phyloP scores from a whole-genome alignment of 2,888 invertebrate species.

The Metellina segmentata region DNA sequence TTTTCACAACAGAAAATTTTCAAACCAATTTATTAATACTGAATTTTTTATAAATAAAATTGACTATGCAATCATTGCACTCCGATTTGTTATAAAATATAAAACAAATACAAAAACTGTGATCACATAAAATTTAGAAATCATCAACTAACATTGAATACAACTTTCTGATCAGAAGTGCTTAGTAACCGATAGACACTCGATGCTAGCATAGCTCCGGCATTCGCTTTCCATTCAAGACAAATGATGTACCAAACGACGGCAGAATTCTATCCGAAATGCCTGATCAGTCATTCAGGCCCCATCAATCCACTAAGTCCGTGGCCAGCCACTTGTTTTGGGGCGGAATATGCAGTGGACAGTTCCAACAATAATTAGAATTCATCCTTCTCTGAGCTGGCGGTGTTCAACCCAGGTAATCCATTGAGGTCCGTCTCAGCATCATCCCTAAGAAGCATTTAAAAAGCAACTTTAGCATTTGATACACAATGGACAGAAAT shows the following conservation, averaged over 20 bases:
- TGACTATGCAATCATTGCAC: slow-evolving; percentile 1
- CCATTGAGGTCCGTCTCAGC: slow-evolving; percentile 75
- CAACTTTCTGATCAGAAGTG: slow-evolving; percentile 2
- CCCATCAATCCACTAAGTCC: slow-evolving; percentile 53
- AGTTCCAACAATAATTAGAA: slow-evolving; percentile 9
- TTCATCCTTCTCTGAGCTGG: slow-evolving; percentile 61
- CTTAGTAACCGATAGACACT: slow-evolving; percentile 30
- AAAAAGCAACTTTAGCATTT: not conserved
- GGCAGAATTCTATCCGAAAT: slow-evolving; percentile 42
- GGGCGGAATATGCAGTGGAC: slow-evolving; percentile 47
- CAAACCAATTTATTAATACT: slow-evolving; percentile 36
- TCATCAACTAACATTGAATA: slow-evolving; percentile 24
- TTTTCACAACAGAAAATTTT: slow-evolving; percentile 8
- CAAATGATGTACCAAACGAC: slow-evolving; percentile 18
- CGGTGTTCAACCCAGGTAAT: slow-evolving; percentile 68
- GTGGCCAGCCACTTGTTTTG: slow-evolving; percentile 69
- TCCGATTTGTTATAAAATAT: not conserved
- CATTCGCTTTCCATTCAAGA: not conserved
- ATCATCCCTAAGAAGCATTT: slow-evolving; percentile 60
- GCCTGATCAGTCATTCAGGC: slow-evolving; percentile 27
- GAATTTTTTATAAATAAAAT: slow-evolving; percentile 26
- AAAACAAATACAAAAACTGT: slow-evolving; percentile 40
- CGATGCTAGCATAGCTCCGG: slow-evolving; percentile 54
- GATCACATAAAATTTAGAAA: slow-evolving; percentile 47
- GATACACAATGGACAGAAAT: no score